Percentiles rank a stretch among this genome's conserved stretches.
Evolutionary conservation across 2,797 vertebrate genomes (phyloP).

Genomic region (Podargus strigoides): DNA sequence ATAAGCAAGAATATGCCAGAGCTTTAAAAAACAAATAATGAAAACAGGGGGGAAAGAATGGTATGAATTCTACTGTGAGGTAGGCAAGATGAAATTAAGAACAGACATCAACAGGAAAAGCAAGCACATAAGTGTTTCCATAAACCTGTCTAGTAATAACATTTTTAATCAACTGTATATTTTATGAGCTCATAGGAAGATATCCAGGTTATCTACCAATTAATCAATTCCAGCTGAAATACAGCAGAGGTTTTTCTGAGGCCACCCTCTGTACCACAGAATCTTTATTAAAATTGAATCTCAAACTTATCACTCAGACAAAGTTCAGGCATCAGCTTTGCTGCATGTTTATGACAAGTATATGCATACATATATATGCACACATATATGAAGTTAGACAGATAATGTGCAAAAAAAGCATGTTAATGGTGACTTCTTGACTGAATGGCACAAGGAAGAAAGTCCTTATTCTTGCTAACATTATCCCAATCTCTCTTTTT

Average conservation of each 20-base stretch:
- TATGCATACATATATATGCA: background rate
- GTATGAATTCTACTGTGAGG: background rate
- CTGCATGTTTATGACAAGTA: background rate
- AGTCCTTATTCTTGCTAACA: background rate
- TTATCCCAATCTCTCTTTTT: background rate
- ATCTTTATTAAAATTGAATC: background rate
- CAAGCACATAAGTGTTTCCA: background rate
- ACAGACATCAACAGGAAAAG: background rate
- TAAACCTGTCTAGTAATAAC: background rate
- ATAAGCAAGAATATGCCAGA: slow-evolving; percentile 58
- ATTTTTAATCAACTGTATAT: background rate
- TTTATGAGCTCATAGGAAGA: background rate
- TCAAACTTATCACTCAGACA: background rate
- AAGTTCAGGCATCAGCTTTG: background rate
- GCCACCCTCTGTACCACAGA: background rate
- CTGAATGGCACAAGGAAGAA: background rate
- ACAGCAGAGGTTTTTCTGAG: background rate
- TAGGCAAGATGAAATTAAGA: background rate
- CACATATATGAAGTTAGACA: accelerated
- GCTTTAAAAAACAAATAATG: slow-evolving; percentile 12
- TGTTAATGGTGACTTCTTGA: background rate
- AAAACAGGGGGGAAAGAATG: background rate
- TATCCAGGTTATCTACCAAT: background rate
- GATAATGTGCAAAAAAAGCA: background rate
- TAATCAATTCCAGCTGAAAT: background rate